Percentiles rank a stretch among this genome's conserved stretches.
Conservation (phyloP, 2,113 vertebrate species). For the Sminthopsis crassicaudata region DNA sequence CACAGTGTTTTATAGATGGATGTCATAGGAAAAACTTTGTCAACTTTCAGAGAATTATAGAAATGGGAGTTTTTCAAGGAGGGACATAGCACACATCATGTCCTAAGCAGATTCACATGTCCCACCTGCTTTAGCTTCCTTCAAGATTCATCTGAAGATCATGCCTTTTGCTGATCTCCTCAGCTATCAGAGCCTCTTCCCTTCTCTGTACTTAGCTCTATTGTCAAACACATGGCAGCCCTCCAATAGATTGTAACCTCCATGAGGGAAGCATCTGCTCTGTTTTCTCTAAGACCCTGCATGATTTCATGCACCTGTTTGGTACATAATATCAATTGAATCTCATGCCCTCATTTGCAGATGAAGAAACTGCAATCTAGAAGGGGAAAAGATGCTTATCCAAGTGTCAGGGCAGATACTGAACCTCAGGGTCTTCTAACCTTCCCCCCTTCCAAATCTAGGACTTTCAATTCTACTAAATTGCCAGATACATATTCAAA, state of each 20-base stretch:
- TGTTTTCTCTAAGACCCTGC: background rate
- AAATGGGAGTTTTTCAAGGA: background rate
- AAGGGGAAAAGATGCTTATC: background rate
- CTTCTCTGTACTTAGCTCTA: background rate
- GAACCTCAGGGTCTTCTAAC: background rate
- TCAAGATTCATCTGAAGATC: background rate
- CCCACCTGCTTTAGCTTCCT: background rate
- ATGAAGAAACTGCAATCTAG: background rate
- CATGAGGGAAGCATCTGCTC: background rate
- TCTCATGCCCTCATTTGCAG: background rate
- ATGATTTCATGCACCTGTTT: background rate
- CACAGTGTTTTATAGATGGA: background rate
- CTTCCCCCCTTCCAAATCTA: background rate
- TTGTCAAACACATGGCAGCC: background rate
- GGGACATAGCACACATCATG: background rate
- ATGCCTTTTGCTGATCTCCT: background rate
- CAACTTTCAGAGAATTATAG: background rate
- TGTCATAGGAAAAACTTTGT: background rate
- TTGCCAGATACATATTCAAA: background rate
- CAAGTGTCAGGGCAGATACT: background rate
- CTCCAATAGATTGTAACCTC: background rate
- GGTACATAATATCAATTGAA: background rate
- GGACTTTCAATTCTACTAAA: background rate
- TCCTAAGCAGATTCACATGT: background rate
- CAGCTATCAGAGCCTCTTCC: background rate